Evolutionary conservation across 2,797 vertebrate species (phyloP).

Genomic region (Cossypha polioptera): DNA sequence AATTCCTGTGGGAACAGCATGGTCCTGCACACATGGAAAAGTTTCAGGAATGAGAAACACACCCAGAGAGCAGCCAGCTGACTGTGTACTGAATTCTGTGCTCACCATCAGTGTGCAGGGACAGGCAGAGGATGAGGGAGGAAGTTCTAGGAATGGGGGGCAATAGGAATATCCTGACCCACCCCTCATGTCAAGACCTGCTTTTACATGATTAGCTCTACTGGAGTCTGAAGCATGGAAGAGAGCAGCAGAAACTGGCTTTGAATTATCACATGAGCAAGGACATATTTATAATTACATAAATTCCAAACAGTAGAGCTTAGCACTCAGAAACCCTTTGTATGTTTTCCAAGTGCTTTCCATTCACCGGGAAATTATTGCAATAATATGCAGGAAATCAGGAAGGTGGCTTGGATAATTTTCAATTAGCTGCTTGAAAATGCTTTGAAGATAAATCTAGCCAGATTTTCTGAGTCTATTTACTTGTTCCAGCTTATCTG

Average conservation of each 20-base stretch:
- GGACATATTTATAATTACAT: not conserved
- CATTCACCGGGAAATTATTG: not conserved
- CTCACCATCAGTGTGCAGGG: not conserved
- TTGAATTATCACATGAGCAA: not conserved
- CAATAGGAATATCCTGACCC: not conserved
- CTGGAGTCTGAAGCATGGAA: not conserved
- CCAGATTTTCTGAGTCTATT: conserved; percentile 11
- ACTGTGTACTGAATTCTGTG: fast-evolving
- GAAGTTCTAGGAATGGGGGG: fast-evolving
- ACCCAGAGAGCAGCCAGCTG: not conserved
- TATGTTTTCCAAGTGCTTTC: conserved; percentile 1
- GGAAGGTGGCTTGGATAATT: conserved; percentile 38
- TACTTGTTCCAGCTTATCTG: conserved; percentile 44
- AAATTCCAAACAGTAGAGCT: not conserved
- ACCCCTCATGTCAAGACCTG: not conserved
- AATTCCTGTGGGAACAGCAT: not conserved
- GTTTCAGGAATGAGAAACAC: not conserved
- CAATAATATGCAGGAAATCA: conserved; percentile 2
- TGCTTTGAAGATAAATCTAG: conserved; percentile 44
- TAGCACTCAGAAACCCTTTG: not conserved
- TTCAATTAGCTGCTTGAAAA: conserved; percentile 53
- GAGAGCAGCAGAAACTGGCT: not conserved
- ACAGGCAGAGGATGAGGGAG: not conserved
- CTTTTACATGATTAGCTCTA: not conserved
- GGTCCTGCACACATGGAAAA: not conserved